Base-by-base conservation (phyloP, 2,888 invertebrate species). In the Halocaridina rubra region DNA sequence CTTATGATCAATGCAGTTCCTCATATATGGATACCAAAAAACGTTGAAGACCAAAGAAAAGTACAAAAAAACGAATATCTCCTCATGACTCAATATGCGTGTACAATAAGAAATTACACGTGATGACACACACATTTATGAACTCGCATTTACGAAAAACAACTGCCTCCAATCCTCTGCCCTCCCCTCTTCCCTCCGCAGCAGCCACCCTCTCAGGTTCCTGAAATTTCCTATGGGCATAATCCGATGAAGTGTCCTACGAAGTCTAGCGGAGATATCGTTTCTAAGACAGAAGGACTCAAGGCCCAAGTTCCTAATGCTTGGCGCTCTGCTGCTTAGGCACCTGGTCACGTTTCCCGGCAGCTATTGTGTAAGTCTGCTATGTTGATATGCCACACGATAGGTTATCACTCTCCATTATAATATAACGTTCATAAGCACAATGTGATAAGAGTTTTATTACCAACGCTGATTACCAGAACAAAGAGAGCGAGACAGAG, bases 371-470 rank as follows among this genome's bases (percentile, higher is more conserved):
- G 80, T 80, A 80, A 80, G 71, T 71, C 80, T 72, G 80, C 80
- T 61, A 80, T 80, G 80, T 80, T 80, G 80, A 80, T 80, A 80
- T 74, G 80, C 71, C 80, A 80, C 80, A 80, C 74, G 80, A 80
- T 80, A 80, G 80, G 74, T 74, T 80, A 80, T 80, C 80, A 80
- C 74, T 80, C 72, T 80, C 80, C 80, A 80, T 80, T 80, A 80
- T 80, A 80, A 80, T 80, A 80, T 80, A 74, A 72, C 80, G 74
- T 74, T 80, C 80, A 74, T 80, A 80, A 80, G 80, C 80, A 80
- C 80, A 74, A 64, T 72, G 74, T 74, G 80, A 80, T 80, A 80
- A 80, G 74, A 80, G 72, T 80, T 80, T 80, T 80, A 80, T 74
- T 72, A 74, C 80, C 72, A 61, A 61, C 72, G 33, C 74, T 80